Conservation (phyloP, 2,797 vertebrate species). For the Pseudomugil tenellus region DNA sequence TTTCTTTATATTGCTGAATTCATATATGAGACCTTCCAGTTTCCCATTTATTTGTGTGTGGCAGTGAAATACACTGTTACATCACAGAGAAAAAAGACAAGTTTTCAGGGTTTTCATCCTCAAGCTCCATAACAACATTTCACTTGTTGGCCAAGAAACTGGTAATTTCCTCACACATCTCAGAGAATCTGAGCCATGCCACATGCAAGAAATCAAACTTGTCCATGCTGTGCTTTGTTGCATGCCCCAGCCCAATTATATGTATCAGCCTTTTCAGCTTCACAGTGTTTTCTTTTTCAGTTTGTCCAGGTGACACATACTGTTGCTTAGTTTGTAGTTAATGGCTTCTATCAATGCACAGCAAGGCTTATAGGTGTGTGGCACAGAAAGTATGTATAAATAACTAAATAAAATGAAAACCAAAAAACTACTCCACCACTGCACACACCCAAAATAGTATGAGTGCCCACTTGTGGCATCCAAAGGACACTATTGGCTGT, state of each 20-base stretch:
- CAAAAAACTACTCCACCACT: neutral
- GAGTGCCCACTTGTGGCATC: neutral
- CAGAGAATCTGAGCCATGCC: conserved; percentile 22
- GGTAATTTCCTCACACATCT: conserved; percentile 47
- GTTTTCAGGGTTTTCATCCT: conserved; percentile 44
- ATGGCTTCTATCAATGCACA: conserved; percentile 14
- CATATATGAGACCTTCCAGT: conserved; percentile 64
- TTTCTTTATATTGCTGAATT: conserved; percentile 44
- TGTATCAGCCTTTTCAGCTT: conserved; percentile 10
- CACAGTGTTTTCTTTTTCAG: neutral
- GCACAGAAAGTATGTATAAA: conserved; percentile 4
- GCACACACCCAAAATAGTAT: conserved; percentile 16
- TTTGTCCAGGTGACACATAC: conserved; percentile 20
- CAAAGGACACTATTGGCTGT: conserved; percentile 20
- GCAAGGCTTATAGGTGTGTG: conserved; percentile 23
- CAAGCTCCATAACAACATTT: conserved; percentile 41
- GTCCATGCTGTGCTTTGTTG: conserved; percentile 21
- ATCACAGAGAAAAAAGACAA: conserved; percentile 47
- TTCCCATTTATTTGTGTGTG: conserved; percentile 44
- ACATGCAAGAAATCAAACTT: conserved; percentile 25
- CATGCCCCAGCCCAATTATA: conserved; percentile 14
- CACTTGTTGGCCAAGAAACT: conserved; percentile 42
- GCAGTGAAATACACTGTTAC: conserved; percentile 39
- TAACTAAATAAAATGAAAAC: neutral
- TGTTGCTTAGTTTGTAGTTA: conserved; percentile 14